These are phyloP conservation scores for Myrmophylax atrothorax DNA, from an alignment of 2,113 vertebrate species.

Conservation along the genomic window DNA sequence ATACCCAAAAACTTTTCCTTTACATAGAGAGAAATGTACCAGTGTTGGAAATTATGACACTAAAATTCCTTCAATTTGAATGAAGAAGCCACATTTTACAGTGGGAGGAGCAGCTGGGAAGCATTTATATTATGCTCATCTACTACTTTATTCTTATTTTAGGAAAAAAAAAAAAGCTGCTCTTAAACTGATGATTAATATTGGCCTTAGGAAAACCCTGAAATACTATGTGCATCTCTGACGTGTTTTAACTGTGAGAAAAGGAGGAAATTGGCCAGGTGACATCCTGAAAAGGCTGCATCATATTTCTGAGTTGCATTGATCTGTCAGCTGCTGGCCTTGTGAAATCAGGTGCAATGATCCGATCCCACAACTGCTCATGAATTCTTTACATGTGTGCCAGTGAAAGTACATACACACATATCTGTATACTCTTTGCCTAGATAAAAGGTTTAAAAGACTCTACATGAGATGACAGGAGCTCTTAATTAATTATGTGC, in stretches of 20 bases:
- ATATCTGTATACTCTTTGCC: not conserved
- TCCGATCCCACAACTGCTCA: not conserved
- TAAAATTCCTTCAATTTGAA: not conserved
- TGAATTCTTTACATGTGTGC: not conserved
- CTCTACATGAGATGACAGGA: not conserved
- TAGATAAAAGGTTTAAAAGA: not conserved
- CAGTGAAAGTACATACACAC: not conserved
- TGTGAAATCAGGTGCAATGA: not conserved
- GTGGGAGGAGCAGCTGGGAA: not conserved
- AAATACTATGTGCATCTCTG: not conserved
- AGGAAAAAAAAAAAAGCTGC: not conserved
- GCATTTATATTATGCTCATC: not conserved
- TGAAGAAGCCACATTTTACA: not conserved
- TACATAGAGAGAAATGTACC: not conserved
- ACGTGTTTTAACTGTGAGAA: not conserved
- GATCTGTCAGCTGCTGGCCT: not conserved
- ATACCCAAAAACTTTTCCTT: not conserved
- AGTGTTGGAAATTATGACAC: not conserved
- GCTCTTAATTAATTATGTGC: not conserved
- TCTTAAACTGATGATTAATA: not conserved
- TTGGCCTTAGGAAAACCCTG: not conserved
- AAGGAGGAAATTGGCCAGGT: not conserved
- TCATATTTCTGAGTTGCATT: not conserved
- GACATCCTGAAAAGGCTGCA: not conserved
- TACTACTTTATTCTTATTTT: not conserved